Evolutionary conservation across 1,140 invertebrate species (phyloP).

Genomic region (Platyscapa corneri): DNA sequence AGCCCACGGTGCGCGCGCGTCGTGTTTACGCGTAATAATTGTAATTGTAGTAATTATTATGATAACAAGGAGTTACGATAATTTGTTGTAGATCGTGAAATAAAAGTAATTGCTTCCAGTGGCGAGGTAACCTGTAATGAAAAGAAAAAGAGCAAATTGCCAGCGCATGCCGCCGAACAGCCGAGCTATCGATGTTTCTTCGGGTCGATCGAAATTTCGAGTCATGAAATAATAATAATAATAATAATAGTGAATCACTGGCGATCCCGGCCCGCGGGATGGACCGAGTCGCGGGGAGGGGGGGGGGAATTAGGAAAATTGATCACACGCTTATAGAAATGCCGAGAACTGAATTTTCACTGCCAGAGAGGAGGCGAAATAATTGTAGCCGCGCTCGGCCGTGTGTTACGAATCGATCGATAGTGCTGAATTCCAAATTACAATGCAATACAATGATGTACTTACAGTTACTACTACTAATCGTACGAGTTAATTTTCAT

Average conservation of each 20-base stretch:
- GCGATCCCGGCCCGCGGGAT: too few relatives aligned
- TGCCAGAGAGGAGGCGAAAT: constrained; percentile 62
- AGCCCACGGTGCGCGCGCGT: not conserved
- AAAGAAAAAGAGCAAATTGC: not conserved
- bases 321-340: constrained; percentile 1
- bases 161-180: constrained; percentile 58
- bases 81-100: not conserved
- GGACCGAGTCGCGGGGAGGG: too few relatives aligned
- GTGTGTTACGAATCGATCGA: constrained; percentile 58
- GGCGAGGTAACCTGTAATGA: not conserved
- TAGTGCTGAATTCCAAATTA: constrained; percentile 71
- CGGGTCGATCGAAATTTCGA: not conserved
- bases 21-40: constrained; percentile 7
- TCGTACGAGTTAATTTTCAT: constrained; percentile 58
- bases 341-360: constrained; percentile 56
- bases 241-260: too few relatives aligned
- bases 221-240: too few relatives aligned
- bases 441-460: constrained; percentile 74
- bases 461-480: constrained; percentile 67
- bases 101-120: constrained; percentile 25
- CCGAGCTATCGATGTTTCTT: constrained; percentile 50
- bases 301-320: not conserved
- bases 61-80: not conserved
- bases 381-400: constrained; percentile 57
- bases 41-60: constrained; percentile 21